Evolutionary conservation across 2,113 vertebrate species (phyloP), one percentile per base, ranked within the genome.

Genomic region (Podiceps cristatus): DNA sequence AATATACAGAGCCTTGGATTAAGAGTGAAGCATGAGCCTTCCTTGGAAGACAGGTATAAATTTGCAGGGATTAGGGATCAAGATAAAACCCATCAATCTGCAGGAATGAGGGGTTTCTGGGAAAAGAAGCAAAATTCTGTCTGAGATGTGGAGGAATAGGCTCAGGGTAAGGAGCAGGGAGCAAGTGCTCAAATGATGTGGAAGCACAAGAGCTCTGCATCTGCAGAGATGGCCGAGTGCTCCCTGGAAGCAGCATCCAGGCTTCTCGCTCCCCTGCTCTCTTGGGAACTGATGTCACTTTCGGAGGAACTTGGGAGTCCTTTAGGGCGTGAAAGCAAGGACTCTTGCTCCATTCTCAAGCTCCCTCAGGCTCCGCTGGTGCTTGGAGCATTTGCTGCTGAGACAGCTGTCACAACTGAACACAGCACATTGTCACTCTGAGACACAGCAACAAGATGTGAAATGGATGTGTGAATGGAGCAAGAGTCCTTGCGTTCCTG

Each of bases 261-360:
- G 31, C 35, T 78, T 67, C n/a, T 67, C 0, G 1, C 18, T 45
- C 5, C 8, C 44, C 19, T 0, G 1, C 14, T 49, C n/a, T 22
- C 60, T 10, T 42, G 69, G 60, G 37, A 74, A 13, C 24, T 16
- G 12, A 10, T 44, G 25, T n/a, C 13, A 33, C 50, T 88, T 88
- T 35, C 4, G 4, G 58, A 75, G 58, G 47, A 58, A 72, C 10
- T 15, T 67, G 24, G n/a, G 47, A 24, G 14, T 35, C 44, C 62
- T 79, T 79, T 59, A 68, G 56, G 40, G 49, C 28, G 10, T 22
- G 44, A 55, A 72, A 63, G 5, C n/a, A 80, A 75, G 52, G 71
- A 9, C n/a, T 90, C 27, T 29, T 2, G 2, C 74, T 94, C 37
- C 28, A 11, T 37, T 14, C 28, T 20, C 17, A 13, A 33, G 31